Base-by-base conservation (phyloP, 2,888 invertebrate species). In the Drosophila prolongata region DNA sequence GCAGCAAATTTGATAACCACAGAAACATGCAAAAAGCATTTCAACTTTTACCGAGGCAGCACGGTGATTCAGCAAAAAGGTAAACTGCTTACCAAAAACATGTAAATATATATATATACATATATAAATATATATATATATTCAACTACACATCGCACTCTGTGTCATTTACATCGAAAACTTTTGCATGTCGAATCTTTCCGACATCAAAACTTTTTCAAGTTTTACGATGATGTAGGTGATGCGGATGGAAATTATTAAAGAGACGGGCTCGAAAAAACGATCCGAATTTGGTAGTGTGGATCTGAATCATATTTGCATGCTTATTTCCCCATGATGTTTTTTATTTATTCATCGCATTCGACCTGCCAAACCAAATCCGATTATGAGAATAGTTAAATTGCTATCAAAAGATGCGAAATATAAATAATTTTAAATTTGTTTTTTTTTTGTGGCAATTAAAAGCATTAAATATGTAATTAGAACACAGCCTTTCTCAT, bases 21-120 rank as follows among this genome's bases (percentile, higher is more conserved):
- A 84, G 68, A 57, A 67, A 82, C 85, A 82, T 71, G 78, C 68
- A 85, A 82, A 82, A 85, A 78, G 70, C 82, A 82, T 82, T 82
- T 85, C 59, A 75, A 79, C 68, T 76, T 59, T 50, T 59, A 59
- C 71, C 65, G 42, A 53, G 42, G 53, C 55, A 56, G 74, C 40
- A 35, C 47, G 52, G 46, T 57, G 53, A 66, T 57, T 47, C 68
- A 14, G 40, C 34, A 62, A 61, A 62, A 58, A 62, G 46, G 62
- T 59, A 59, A 59, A 59, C 47, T 59, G 40, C 59, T 62, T 59
- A 59, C 62, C 64, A 16, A 37, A 53, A 54, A 53, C 47, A 30
- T 10, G 16, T 47, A 55, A 4, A 24, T 24, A 24, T 24, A 24
- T 10, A 34, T 47, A 50, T 6, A 10, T 35, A 50, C 16, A 19